Percentiles rank a stretch among this genome's conserved stretches.
Evolutionary conservation across 1,140 invertebrate species (phyloP).

Genomic region (Physella acuta): DNA sequence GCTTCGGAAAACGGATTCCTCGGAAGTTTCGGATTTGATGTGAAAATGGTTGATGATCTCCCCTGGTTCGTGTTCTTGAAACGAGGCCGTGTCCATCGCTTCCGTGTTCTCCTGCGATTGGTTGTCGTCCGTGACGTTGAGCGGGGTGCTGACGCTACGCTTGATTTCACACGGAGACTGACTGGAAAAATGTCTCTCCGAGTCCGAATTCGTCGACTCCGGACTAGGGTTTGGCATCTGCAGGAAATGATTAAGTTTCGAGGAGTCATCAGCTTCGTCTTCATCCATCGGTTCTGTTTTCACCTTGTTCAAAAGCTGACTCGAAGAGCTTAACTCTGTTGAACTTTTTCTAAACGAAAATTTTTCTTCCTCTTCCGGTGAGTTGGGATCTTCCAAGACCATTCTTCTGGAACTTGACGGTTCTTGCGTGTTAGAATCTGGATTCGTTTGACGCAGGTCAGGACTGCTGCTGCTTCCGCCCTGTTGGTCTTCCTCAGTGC

Average conservation of each 20-base stretch:
- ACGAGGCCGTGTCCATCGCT: no score
- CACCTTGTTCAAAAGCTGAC: neutral
- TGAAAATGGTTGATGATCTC: neutral
- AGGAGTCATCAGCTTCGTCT: neutral
- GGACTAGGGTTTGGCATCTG: constrained; percentile 11
- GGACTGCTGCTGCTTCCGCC: neutral
- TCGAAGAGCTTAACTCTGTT: neutral
- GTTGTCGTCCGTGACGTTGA: neutral
- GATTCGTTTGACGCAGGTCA: neutral
- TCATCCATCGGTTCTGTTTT: constrained; percentile 14
- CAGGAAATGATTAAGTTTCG: constrained; percentile 1
- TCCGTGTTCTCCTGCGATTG: constrained; percentile 8
- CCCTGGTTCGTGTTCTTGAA: constrained; percentile 6
- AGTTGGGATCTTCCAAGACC: constrained; percentile 19
- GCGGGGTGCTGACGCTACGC: neutral
- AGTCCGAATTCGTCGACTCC: neutral
- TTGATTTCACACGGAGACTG: neutral
- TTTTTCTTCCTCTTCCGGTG: neutral
- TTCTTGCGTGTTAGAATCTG: no score
- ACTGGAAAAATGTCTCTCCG: neutral
- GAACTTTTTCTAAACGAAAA: no score
- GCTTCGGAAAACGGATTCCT: no score
- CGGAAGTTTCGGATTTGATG: no score
- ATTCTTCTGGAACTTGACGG: constrained; percentile 20
- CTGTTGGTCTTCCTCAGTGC: neutral